Conservation (phyloP, 2,888 invertebrate species). For the Neoitamus cyanurus region DNA sequence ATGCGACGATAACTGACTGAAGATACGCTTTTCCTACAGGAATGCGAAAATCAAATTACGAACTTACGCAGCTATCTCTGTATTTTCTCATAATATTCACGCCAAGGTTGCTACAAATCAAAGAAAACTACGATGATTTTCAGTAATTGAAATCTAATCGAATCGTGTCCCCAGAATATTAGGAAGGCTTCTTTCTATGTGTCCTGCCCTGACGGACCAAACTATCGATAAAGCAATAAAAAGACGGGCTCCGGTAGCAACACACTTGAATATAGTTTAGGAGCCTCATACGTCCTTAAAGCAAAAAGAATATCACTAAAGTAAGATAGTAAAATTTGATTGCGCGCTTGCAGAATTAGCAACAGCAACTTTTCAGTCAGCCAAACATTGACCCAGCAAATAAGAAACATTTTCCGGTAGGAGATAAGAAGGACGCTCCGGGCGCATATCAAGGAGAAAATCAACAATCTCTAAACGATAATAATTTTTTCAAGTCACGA, state of each 20-base stretch:
- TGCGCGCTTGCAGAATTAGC: background rate
- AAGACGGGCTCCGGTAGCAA: background rate
- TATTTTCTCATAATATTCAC: background rate
- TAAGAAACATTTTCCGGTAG: background rate
- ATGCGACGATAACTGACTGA: background rate
- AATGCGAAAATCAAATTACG: background rate
- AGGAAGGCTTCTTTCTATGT: background rate
- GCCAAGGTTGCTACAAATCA: background rate
- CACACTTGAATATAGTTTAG: background rate
- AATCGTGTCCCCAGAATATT: background rate
- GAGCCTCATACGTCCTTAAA: background rate
- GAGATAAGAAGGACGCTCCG: background rate
- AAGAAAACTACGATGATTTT: background rate
- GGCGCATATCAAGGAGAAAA: background rate
- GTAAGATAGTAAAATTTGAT: background rate
- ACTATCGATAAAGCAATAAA: background rate
- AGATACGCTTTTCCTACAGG: background rate
- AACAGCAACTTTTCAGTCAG: background rate
- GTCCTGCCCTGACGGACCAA: background rate
- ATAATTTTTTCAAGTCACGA: slow-evolving; percentile 5
- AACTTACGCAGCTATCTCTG: background rate
- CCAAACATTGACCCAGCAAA: background rate
- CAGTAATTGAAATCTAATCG: background rate
- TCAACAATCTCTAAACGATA: background rate
- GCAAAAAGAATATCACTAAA: background rate